Percentiles rank a stretch among this genome's conserved stretches.
These are phyloP conservation scores for Apodemus agrarius DNA, from an alignment of 2,797 vertebrate species.

Conservation along the genomic window DNA sequence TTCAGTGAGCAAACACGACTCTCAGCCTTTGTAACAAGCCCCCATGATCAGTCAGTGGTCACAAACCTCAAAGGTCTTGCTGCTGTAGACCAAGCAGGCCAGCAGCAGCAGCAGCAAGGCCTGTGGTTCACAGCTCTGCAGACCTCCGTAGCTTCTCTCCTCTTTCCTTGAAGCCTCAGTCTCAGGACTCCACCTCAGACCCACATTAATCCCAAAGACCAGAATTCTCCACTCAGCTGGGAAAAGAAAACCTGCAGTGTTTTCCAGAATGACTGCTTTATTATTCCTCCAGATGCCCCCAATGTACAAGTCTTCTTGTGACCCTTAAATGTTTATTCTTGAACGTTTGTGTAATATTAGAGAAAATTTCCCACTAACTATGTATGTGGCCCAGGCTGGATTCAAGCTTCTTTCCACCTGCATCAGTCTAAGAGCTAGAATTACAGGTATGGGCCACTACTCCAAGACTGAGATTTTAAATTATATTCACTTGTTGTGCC, in stretches of 20 bases:
- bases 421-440: not conserved
- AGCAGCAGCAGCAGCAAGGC: not conserved
- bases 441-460: not conserved
- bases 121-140: not conserved
- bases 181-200: not conserved
- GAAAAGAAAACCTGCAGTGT: not conserved
- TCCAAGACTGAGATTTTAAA: not conserved
- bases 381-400: not conserved
- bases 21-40: not conserved
- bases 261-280: not conserved
- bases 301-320: not conserved
- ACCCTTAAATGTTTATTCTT: not conserved
- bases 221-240: not conserved
- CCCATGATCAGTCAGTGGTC: not conserved
- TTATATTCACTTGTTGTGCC: not conserved
- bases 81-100: not conserved
- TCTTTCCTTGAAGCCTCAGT: not conserved
- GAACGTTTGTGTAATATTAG: not conserved
- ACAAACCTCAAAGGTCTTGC: not conserved
- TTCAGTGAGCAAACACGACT: not conserved
- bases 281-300: not conserved
- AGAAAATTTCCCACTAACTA: not conserved
- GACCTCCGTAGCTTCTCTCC: not conserved
- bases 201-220: not conserved
- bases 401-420: not conserved